Conservation (phyloP, 2,888 invertebrate species). For the Cheilosia pagana region DNA sequence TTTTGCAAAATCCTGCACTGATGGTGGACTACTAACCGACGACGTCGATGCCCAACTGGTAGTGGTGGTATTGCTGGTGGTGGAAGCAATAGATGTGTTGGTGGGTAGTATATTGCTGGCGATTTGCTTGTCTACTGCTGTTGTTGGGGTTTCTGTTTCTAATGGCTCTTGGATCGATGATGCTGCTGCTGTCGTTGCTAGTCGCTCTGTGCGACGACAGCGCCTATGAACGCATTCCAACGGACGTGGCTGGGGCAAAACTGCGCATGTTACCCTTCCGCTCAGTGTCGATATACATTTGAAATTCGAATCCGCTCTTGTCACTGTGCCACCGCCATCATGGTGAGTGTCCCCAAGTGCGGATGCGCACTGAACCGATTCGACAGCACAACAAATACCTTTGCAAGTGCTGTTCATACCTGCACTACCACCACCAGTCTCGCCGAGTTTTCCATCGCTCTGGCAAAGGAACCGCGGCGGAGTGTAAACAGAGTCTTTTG, state of each 20-base stretch:
- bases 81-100: slow-evolving; percentile 37
- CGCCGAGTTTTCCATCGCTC: slow-evolving; percentile 5
- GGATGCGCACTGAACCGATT: slow-evolving; percentile 75
- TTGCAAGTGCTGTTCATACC: slow-evolving; percentile 58
- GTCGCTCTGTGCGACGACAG: slow-evolving; percentile 50
- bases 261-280: slow-evolving; percentile 70
- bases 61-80: slow-evolving; percentile 56
- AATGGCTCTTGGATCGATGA: slow-evolving; percentile 77
- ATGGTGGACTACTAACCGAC: slow-evolving; percentile 70
- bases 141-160: slow-evolving; percentile 77
- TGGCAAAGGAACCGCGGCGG: slow-evolving; percentile 17
- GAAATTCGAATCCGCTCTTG: slow-evolving; percentile 67
- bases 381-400: slow-evolving; percentile 68
- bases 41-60: slow-evolving; percentile 71
- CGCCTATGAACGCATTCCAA: slow-evolving; percentile 71
- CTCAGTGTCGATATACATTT: slow-evolving; percentile 74
- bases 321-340: slow-evolving; percentile 60
- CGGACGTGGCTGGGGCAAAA: slow-evolving; percentile 69
- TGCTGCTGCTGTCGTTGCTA: slow-evolving; percentile 72
- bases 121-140: slow-evolving; percentile 52
- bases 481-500: slow-evolving; percentile 65
- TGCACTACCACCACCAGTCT: slow-evolving; percentile 14
- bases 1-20: slow-evolving; percentile 77
- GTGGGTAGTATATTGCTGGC: slow-evolving; percentile 36
- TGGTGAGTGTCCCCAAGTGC: slow-evolving; percentile 67